Percentiles rank a stretch among this genome's conserved stretches.
phyloP scores from a whole-genome alignment of 2,797 vertebrate genomes.

The Limnodromus scolopaceus region DNA sequence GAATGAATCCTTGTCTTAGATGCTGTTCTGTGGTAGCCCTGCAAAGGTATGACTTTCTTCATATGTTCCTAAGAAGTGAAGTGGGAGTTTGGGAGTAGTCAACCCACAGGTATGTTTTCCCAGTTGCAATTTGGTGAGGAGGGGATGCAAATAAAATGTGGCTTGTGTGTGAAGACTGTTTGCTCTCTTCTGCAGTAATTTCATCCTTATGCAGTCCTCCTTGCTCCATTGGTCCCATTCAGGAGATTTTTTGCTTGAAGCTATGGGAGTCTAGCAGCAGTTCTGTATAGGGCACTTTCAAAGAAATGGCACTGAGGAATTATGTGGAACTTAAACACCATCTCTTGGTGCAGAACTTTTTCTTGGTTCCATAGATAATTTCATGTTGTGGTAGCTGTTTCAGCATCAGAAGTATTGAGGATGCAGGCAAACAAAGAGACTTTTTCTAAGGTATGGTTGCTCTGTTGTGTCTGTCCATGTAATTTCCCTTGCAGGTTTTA shows the following conservation, averaged over 20 bases:
- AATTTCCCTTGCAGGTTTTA: background rate
- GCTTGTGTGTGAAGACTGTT: slow-evolving; percentile 29
- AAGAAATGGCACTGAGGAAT: background rate
- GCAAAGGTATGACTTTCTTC: background rate
- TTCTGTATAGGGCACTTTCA: background rate
- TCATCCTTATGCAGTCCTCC: background rate
- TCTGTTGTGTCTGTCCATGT: background rate
- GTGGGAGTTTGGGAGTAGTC: background rate
- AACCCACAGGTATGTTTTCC: slow-evolving; percentile 43
- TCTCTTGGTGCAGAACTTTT: background rate
- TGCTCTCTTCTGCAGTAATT: slow-evolving; percentile 20
- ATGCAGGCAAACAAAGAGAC: background rate
- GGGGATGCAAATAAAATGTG: background rate
- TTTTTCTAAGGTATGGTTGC: background rate
- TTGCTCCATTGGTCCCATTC: background rate
- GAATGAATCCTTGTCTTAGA: slow-evolving; percentile 42
- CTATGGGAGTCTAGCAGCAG: background rate
- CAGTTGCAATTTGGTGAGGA: background rate
- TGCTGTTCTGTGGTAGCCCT: background rate
- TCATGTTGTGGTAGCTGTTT: background rate
- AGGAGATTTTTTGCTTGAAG: slow-evolving; percentile 27
- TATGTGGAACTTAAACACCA: background rate
- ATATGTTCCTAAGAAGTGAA: background rate
- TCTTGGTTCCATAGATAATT: slow-evolving; percentile 22
- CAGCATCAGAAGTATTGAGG: background rate